Percentiles rank a stretch among this genome's conserved stretches.
Conservation (phyloP, 2,797 vertebrate species). For the Sebastes iracundus region DNA sequence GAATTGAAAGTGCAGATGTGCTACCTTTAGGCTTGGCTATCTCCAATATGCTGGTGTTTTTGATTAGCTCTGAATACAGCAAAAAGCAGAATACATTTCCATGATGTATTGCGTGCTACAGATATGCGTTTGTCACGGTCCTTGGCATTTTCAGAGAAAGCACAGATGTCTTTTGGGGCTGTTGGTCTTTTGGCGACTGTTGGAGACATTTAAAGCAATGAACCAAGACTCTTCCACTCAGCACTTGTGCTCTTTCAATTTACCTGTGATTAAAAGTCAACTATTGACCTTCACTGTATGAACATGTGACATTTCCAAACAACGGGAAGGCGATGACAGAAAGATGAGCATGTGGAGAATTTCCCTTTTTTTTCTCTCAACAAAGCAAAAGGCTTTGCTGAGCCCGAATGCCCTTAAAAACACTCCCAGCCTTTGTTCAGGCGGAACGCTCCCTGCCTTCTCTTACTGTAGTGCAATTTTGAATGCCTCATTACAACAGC, state of each 20-base stretch:
- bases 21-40: too few species aligned
- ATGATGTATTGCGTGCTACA: background rate
- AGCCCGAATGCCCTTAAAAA: background rate
- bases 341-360: conserved; percentile 37
- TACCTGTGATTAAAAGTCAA: conserved; percentile 41
- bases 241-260: conserved; percentile 24
- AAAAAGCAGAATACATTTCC: background rate
- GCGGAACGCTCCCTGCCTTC: background rate
- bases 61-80: background rate
- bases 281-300: conserved; percentile 43
- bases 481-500: conserved; percentile 29
- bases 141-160: conserved; percentile 1
- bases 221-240: conserved; percentile 11
- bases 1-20: background rate
- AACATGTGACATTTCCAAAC: conserved; percentile 59
- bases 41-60: background rate
- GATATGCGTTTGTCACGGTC: background rate
- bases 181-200: background rate
- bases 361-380: background rate
- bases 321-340: conserved; percentile 35
- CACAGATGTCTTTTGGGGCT: background rate
- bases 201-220: conserved; percentile 33
- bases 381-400: background rate
- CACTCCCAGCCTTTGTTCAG: conserved; percentile 1
- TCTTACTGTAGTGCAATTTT: background rate